Evolutionary conservation across 2,113 vertebrate species (phyloP), one percentile per base, ranked within the genome.

Genomic region (Tamias sibiricus): DNA sequence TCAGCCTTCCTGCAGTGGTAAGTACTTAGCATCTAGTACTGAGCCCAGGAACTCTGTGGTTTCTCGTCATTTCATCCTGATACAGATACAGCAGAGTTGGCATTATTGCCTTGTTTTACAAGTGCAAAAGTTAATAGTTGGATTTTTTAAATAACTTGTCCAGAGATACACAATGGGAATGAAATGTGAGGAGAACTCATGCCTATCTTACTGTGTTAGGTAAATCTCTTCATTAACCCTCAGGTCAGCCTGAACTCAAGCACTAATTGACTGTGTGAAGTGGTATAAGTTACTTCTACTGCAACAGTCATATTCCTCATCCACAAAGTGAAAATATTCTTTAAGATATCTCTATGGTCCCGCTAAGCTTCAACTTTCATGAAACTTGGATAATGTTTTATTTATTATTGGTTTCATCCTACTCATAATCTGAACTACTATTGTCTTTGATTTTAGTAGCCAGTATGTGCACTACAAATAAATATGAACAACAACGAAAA

Each of bases 201-300:
- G 47, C 32, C 32, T 74, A 44, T 92, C 71, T 66, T 3, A 24
- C 20, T 74, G 28, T 37, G 52, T 93, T 89, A 88, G 49, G 35
- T 85, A 90, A 91, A 81, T 37, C 8, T 94, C 90, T 94, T 72
- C 30, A 69, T 85, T 75, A 90, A 85, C 59, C 13, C 10, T 91
- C 35, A 49, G 47, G 57, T 94, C 94, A 95, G 71, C 76, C 28
- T 83, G 26, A 26, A 79, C 44, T 32, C 26, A 24, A 49, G 22
- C 83, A 83, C 28, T 35, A 82, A 85, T 49, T 83, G 42, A 75
- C 57, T 90, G 37, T 22, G 10, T 17, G 19, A 24, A 74, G 12
- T 81, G 47, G 4, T 17, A 2, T 22, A 49, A 76, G 28, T 74
- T 19, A 10, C 64, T 42, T 30, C 42, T 19, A 37, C 11, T 37